Conservation (phyloP, 2,113 vertebrate species). For the Cisticola juncidis region DNA sequence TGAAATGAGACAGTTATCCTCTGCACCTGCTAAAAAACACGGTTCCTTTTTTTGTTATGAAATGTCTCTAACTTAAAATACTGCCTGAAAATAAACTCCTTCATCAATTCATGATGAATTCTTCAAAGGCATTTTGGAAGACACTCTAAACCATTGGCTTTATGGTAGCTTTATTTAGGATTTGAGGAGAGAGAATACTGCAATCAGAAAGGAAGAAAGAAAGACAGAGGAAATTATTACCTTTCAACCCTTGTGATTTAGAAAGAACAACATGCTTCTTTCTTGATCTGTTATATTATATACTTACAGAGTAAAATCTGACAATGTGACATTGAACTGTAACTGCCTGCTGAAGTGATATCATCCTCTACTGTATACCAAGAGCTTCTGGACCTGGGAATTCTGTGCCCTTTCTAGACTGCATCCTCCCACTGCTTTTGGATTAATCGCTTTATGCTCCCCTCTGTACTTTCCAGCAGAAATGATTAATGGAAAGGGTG, state of each 20-base stretch:
- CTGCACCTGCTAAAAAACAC: conserved; percentile 10
- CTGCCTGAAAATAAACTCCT: not conserved
- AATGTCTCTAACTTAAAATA: conserved; percentile 19
- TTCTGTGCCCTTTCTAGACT: not conserved
- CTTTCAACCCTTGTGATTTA: conserved; percentile 38
- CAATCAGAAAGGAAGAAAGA: conserved; percentile 39
- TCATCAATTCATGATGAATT: not conserved
- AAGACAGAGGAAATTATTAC: conserved; percentile 5
- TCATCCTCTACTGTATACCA: not conserved
- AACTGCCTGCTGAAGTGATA: not conserved
- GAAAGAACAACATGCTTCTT: conserved; percentile 36
- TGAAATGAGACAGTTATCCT: conserved; percentile 7
- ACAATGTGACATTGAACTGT: not conserved
- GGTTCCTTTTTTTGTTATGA: not conserved
- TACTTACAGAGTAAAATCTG: conserved; percentile 9
- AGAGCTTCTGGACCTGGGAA: not conserved
- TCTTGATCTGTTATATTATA: conserved; percentile 4
- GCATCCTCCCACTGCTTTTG: not conserved
- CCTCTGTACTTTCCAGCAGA: not conserved
- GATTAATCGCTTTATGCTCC: not conserved
- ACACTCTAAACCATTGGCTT: conserved; percentile 13
- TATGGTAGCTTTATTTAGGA: conserved; percentile 36
- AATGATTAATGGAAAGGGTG: not conserved
- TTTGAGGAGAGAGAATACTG: conserved; percentile 25
- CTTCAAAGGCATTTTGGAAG: conserved; percentile 42